Evolutionary conservation across 2,888 invertebrate genomes (phyloP).

Genomic region (Hirtodrosophila cameraria): DNA sequence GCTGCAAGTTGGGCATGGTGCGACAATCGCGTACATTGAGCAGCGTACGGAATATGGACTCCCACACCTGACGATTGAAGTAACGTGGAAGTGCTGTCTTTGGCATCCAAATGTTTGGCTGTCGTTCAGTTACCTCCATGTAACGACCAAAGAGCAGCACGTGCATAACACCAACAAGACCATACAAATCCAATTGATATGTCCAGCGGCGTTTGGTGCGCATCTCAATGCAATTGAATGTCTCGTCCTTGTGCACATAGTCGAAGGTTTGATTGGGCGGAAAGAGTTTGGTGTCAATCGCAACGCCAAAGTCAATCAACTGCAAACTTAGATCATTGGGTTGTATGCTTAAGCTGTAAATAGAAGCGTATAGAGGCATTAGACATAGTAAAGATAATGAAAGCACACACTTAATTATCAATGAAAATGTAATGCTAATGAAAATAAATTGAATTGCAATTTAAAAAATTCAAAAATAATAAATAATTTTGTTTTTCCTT

Average conservation of each 20-base stretch:
- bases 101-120: constrained; percentile 77
- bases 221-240: constrained; percentile 96
- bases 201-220: constrained; percentile 95
- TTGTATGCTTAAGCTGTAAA: constrained; percentile 84
- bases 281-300: constrained; percentile 95
- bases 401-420: too few species aligned
- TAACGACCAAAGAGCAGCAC: constrained; percentile 94
- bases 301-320: constrained; percentile 96
- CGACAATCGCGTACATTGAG: constrained; percentile 93
- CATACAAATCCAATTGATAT: constrained; percentile 96
- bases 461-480: too few species aligned
- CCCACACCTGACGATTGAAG: constrained; percentile 90
- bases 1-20: constrained; percentile 89
- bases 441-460: too few species aligned
- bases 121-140: constrained; percentile 90
- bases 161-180: constrained; percentile 94
- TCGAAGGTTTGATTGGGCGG: constrained; percentile 91
- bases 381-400: too few species aligned
- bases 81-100: constrained; percentile 84
- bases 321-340: constrained; percentile 88
- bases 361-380: not conserved
- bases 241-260: constrained; percentile 87
- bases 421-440: too few species aligned
- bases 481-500: too few species aligned
- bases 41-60: constrained; percentile 90